phyloP scores from a whole-genome alignment of 2,797 vertebrate genomes.

The Coreius guichenoti region DNA sequence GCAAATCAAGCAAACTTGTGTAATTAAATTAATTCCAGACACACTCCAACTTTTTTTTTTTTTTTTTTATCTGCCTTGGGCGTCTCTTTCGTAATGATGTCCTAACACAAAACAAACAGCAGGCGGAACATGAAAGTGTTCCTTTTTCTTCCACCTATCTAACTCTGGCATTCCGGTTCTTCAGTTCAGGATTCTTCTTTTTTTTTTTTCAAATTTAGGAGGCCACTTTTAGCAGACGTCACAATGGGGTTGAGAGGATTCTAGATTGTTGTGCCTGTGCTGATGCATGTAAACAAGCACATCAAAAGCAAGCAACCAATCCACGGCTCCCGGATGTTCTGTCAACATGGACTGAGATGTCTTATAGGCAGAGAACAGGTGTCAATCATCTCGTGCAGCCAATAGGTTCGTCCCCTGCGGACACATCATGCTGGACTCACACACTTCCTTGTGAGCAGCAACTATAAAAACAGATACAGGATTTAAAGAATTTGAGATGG shows the following conservation, averaged over 20 bases:
- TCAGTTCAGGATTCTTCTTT: not conserved
- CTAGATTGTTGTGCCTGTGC: constrained; percentile 56
- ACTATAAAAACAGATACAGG: not conserved
- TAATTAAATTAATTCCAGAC: constrained; percentile 71
- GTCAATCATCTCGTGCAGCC: constrained; percentile 64
- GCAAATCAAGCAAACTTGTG: constrained; percentile 68
- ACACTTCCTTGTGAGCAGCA: constrained; percentile 30
- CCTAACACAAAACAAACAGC: constrained; percentile 52
- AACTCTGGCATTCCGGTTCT: not conserved
- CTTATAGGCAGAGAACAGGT: constrained; percentile 65
- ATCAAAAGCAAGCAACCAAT: constrained; percentile 63
- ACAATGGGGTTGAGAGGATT: constrained; percentile 51
- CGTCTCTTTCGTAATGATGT: constrained; percentile 55
- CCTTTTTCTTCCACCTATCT: not conserved
- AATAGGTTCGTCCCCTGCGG: constrained; percentile 56
- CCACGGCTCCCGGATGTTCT: constrained; percentile 52
- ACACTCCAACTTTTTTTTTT: constrained; percentile 64
- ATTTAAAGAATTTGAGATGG: not conserved
- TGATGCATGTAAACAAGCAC: constrained; percentile 63
- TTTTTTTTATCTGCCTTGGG: constrained; percentile 44
- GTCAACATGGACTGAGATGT: constrained; percentile 55
- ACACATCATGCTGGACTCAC: constrained; percentile 49
- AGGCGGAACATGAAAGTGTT: constrained; percentile 27
- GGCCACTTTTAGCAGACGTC: constrained; percentile 33
- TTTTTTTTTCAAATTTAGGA: constrained; percentile 24